A percentile compares a stretch with the other conserved stretches of the same genome.
Conservation (phyloP, 2,113 vertebrate species). For the Gymnobelideus leadbeateri region DNA sequence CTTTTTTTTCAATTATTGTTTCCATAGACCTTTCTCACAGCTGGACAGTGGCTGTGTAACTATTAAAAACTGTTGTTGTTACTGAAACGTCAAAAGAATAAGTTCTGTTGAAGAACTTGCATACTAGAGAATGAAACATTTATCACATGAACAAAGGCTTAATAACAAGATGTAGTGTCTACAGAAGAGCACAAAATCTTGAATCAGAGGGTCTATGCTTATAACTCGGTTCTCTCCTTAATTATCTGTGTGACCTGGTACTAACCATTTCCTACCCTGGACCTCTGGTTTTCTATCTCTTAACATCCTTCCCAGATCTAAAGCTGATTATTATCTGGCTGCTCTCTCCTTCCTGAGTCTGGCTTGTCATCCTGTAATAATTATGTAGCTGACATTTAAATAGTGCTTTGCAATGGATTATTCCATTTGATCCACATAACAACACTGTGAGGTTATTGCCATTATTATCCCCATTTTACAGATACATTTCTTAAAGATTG, state of each 20-base stretch:
- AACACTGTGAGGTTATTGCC: background rate
- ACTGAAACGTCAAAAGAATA: background rate
- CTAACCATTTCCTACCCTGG: background rate
- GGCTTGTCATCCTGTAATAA: background rate
- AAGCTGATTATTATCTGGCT: background rate
- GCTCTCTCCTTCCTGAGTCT: background rate
- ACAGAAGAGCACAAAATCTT: background rate
- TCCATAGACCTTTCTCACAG: background rate
- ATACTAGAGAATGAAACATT: background rate
- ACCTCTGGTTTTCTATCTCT: background rate
- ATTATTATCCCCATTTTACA: background rate
- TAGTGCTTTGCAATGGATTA: background rate
- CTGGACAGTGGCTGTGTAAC: background rate
- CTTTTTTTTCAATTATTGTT: background rate
- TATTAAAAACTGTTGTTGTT: background rate
- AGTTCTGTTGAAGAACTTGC: background rate
- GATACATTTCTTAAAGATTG: background rate
- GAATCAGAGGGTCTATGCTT: background rate
- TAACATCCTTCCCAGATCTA: background rate
- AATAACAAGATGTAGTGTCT: background rate
- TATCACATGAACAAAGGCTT: background rate
- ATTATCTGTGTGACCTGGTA: background rate
- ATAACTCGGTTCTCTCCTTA: background rate
- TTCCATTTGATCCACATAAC: background rate
- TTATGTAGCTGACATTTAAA: background rate